Conservation (phyloP, 1,140 invertebrate genomes). For the Ladona fulva region DNA sequence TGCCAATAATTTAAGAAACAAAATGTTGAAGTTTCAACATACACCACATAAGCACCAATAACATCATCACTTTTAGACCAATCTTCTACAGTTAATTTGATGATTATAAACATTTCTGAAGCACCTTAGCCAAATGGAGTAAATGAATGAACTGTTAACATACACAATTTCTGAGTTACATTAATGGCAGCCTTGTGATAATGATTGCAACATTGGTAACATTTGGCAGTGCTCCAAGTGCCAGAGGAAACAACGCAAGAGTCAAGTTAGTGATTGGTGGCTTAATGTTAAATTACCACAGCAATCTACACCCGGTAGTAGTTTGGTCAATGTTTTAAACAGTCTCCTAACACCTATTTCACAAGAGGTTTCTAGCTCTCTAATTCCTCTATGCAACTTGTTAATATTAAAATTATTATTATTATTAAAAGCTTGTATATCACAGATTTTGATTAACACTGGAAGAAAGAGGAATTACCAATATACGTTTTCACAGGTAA, state of each 20-base stretch:
- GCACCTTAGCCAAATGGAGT: too few species aligned
- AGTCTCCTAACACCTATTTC: neutral
- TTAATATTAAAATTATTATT: constrained; percentile 2
- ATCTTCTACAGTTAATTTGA: too few species aligned
- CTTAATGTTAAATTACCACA: neutral
- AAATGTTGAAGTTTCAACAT: too few species aligned
- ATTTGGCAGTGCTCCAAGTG: constrained; percentile 3
- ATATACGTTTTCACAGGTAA: neutral
- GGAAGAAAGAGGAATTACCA: constrained; percentile 5
- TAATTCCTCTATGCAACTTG: neutral
- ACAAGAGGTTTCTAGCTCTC: neutral
- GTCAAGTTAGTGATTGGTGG: neutral
- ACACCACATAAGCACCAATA: too few species aligned
- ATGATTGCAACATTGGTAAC: neutral
- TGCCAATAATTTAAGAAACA: too few species aligned
- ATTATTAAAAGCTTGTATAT: constrained; percentile 3
- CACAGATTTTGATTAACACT: constrained; percentile 5
- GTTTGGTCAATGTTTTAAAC: constrained; percentile 6
- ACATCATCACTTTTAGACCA: too few species aligned
- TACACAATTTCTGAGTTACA: neutral
- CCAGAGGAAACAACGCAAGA: neutral
- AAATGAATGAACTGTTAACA: neutral
- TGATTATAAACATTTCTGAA: too few species aligned
- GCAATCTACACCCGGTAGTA: constrained; percentile 2
- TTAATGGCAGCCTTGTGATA: neutral